Evolutionary conservation across 2,797 vertebrate genomes (phyloP).

Genomic region (Peromyscus eremicus): DNA sequence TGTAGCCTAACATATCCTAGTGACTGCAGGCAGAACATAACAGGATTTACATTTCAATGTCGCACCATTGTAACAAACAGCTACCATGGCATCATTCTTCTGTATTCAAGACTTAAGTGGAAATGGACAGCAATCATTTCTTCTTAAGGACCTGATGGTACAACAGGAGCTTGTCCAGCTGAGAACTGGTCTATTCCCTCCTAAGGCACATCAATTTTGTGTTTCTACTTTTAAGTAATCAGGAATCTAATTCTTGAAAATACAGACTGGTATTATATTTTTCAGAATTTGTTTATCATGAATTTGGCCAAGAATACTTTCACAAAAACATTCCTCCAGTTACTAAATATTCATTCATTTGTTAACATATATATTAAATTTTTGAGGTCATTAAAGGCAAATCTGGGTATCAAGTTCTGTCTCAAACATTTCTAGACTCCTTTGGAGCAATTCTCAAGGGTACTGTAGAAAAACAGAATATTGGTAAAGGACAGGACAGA

Average conservation of each 20-base stretch:
- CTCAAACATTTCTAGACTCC: slow-evolving; percentile 60
- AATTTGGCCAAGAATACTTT: neutral
- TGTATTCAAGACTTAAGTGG: neutral
- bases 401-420: slow-evolving; percentile 28
- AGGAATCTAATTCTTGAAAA: slow-evolving; percentile 42
- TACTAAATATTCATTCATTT: slow-evolving; percentile 48
- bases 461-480: slow-evolving; percentile 42
- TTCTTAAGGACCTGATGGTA: neutral
- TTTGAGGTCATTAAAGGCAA: slow-evolving; percentile 32
- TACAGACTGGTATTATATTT: neutral
- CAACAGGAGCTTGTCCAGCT: neutral
- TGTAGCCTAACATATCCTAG: neutral
- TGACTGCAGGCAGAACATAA: neutral
- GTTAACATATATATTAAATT: slow-evolving; percentile 37
- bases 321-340: neutral
- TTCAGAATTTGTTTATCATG: slow-evolving; percentile 51
- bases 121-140: slow-evolving; percentile 18
- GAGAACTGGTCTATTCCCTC: neutral
- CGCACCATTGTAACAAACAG: slow-evolving; percentile 9
- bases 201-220: neutral
- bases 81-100: neutral
- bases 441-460: slow-evolving; percentile 48
- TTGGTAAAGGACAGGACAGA: slow-evolving; percentile 51
- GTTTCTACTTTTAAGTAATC: neutral
- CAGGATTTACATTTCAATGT: slow-evolving; percentile 4